Evolutionary conservation across 2,113 vertebrate species (phyloP), one percentile per base, ranked within the genome.

Genomic region (Hippoglossus stenolepis): DNA sequence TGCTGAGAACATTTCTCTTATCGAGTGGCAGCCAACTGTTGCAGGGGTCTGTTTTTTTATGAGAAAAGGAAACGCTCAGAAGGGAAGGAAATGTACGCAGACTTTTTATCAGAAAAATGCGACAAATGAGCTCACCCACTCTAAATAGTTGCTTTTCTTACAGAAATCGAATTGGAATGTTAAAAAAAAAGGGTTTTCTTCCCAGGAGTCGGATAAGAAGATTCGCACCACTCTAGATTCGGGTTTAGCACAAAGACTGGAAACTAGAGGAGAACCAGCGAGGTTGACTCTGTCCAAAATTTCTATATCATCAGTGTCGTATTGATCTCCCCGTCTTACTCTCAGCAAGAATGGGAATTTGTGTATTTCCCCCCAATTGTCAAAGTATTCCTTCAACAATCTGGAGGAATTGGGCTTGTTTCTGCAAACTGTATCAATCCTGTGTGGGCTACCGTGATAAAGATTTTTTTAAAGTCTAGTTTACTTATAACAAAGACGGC

Each of bases 1-100:
- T 56, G 58, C 63, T 63, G 17, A 70, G 11, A 68, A 38, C 12
- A 56, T 59, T 71, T 49, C 6, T 71, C 21, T 71, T 56, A 70
- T 65, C 68, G 11, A 13, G 14, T 45, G 26, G 18, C 59, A 54
- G 38, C 13, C 47, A 63, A 40, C 53, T 59, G 64, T 65, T 49
- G 45, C 61, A 57, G 2, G 9, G 18, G 5, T 57, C 43, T 68
- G 8, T 45, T 69, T 65, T 40, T 73, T 60, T n/a, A 26, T 69
- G 58, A 58, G n/a, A 70, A 20, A 58, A 64, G 3, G 23, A 18
- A 64, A 51, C 20, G 23, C 40, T 60, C 40, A 6, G 68, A 59
- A 59, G 4, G 31, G 35, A 56, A 60, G 10, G 2, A 53, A 75
- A 43, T 58, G 21, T 21, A 23, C 45, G 47, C 47, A 11, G 64